Evolutionary conservation across 2,113 vertebrate genomes (phyloP), one percentile per base, ranked within the genome.

Genomic region (Microcebus jonahi): DNA sequence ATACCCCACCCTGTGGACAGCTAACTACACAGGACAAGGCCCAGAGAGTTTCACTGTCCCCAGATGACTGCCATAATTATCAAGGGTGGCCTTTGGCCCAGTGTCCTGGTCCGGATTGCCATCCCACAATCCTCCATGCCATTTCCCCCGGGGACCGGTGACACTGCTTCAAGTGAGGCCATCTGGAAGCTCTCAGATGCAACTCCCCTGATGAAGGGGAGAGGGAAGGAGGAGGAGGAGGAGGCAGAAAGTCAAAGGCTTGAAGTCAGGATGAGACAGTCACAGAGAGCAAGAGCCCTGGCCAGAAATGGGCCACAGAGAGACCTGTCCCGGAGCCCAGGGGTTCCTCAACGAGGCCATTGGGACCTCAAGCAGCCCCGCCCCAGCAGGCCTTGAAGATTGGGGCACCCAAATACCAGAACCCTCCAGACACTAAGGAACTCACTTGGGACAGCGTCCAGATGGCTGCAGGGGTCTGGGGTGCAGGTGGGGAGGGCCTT

Each of bases 361-460:
- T 27, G n/a, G 21, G 23, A 27, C 23, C 5, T 53, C 31, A 57
- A 57, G 29, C 17, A 25, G 70, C 2, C 61, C 18, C 18, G 8
- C 1, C 50, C 36, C 15, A 42, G 84, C 17, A 45, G 45, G 53
- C 17, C 21, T 61, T 71, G 39, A 42, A 89, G 42, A 57, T 20
- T 53, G 3, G 45, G 4, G 9, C 17, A 2, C 53, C 53, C 34
- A 36, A 15, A 21, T 17, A 27, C 73, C 71, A 63, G 21, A 12
- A 31, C 15, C 27, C 17, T 57, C 67, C 20, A 7, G 57, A 63
- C 4, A 45, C 53, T 3, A 10, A 29, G 59, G 25, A 68, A 36
- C 12, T 23, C 53, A 13, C 70, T 27, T 34, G 8, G 39, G 21
- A 11, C 2, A 0, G 14, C 9, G 1, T 23, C 36, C 34, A 21